A percentile compares a stretch with the other conserved stretches of the same genome.
phyloP scores from a whole-genome alignment of 1,140 invertebrate species.

The Musca domestica region DNA sequence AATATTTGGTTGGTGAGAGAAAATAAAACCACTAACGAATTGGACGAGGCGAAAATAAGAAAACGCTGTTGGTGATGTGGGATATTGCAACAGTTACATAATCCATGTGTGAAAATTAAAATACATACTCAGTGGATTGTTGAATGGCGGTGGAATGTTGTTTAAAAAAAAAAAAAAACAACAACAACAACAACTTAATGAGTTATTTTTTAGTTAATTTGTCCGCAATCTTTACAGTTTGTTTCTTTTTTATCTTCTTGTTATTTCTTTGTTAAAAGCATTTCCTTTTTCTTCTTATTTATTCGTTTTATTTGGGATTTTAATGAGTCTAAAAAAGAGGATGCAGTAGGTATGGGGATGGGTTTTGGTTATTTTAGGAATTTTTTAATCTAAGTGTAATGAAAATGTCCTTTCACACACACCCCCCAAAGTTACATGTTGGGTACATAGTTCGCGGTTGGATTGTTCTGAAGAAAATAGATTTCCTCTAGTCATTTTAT shows the following conservation, averaged over 20 bases:
- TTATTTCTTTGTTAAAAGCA: neutral
- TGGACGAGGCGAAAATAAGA: neutral
- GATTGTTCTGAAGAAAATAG: slow-evolving; percentile 3
- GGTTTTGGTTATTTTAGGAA: neutral
- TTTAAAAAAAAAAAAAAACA: too few species aligned
- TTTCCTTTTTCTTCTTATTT: slow-evolving; percentile 10
- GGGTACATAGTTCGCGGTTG: slow-evolving; percentile 11
- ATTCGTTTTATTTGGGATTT: slow-evolving; percentile 12
- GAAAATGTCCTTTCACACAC: neutral
- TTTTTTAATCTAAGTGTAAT: slow-evolving; percentile 14
- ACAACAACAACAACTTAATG: too few species aligned
- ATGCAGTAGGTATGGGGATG: neutral
- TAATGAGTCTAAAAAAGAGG: neutral
- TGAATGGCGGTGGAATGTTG: slow-evolving; percentile 35
- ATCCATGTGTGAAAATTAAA: neutral
- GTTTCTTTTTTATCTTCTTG: slow-evolving; percentile 15
- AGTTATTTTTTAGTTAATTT: slow-evolving; percentile 24
- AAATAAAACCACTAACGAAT: neutral
- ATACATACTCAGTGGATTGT: neutral
- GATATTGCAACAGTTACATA: neutral
- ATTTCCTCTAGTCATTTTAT: too few species aligned
- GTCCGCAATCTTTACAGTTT: slow-evolving; percentile 9
- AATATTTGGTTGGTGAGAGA: neutral
- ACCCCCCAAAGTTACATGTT: neutral
- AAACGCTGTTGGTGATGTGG: neutral